These are phyloP conservation scores for Synergus japonicus DNA, from an alignment of 2,888 invertebrate species.

Conservation along the genomic window DNA sequence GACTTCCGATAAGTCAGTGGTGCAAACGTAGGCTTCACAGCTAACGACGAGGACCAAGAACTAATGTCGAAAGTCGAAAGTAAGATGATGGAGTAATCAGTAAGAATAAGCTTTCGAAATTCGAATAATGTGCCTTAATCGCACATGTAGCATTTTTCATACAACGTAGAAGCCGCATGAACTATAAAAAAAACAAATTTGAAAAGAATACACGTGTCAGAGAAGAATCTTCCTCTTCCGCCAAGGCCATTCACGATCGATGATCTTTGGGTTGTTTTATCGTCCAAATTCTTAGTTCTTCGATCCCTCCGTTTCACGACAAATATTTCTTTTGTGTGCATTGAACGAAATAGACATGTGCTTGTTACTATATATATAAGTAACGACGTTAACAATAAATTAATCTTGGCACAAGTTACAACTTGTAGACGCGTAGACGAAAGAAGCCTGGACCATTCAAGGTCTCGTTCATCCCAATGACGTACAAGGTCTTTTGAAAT, in stretches of 20 bases:
- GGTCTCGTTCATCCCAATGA: constrained; percentile 20
- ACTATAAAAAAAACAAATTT: constrained; percentile 51
- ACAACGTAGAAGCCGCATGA: background rate
- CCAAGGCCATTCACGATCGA: constrained; percentile 60
- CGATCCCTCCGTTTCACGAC: constrained; percentile 48
- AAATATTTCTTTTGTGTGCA: constrained; percentile 18
- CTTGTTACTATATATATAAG: background rate
- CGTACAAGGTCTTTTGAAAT: constrained; percentile 16
- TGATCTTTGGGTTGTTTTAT: constrained; percentile 53
- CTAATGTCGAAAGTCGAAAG: constrained; percentile 36
- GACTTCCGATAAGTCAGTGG: background rate
- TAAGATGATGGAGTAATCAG: background rate
- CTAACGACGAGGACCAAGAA: background rate
- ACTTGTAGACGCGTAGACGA: constrained; percentile 22
- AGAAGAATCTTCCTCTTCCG: constrained; percentile 49
- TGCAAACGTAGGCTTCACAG: background rate
- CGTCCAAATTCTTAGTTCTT: constrained; percentile 45
- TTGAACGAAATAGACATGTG: constrained; percentile 1
- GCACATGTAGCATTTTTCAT: background rate
- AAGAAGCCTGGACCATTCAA: constrained; percentile 27
- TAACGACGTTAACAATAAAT: constrained; percentile 2
- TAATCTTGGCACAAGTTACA: constrained; percentile 8
- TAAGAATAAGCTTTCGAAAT: background rate
- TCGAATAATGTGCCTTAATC: constrained; percentile 36
- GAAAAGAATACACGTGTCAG: constrained; percentile 51